Conservation (phyloP, 2,113 vertebrate genomes). For the Seriola quinqueradiata region DNA sequence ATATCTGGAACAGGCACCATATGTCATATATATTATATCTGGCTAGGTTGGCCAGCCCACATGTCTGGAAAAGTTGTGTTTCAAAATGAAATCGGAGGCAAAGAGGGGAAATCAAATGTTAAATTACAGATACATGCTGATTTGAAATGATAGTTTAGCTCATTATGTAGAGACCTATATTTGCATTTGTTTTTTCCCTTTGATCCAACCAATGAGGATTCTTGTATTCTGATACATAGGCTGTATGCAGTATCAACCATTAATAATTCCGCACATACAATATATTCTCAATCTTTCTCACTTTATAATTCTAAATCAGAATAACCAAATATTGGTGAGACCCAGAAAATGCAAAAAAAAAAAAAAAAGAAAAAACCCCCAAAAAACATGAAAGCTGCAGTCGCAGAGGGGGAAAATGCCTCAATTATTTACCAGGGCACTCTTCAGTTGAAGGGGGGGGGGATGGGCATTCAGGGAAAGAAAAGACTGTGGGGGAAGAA, state of each 20-base stretch:
- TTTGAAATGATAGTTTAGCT: not conserved
- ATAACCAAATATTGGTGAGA: slow-evolving; percentile 11
- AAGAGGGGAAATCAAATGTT: not conserved
- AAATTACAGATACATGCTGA: not conserved
- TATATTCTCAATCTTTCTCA: not conserved
- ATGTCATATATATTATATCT: not conserved
- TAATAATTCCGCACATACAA: not conserved
- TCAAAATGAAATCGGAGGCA: not conserved
- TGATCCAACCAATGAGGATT: not conserved
- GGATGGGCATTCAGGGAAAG: slow-evolving; percentile 66
- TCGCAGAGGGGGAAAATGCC: slow-evolving; percentile 56
- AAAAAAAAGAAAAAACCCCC: not conserved
- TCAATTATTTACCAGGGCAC: slow-evolving; percentile 80
- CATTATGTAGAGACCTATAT: not conserved
- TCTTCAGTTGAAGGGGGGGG: slow-evolving; percentile 61
- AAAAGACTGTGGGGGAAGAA: slow-evolving; percentile 56
- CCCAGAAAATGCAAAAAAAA: not conserved
- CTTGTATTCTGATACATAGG: not conserved
- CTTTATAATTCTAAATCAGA: not conserved
- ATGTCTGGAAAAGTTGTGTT: not conserved
- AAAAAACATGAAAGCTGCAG: slow-evolving; percentile 32
- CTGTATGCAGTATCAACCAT: not conserved
- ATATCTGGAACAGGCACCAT: not conserved
- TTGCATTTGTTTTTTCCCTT: not conserved
- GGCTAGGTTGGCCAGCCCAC: not conserved